Evolutionary conservation across 2,113 vertebrate species (phyloP).

Genomic region (Ibidorhyncha struthersii): DNA sequence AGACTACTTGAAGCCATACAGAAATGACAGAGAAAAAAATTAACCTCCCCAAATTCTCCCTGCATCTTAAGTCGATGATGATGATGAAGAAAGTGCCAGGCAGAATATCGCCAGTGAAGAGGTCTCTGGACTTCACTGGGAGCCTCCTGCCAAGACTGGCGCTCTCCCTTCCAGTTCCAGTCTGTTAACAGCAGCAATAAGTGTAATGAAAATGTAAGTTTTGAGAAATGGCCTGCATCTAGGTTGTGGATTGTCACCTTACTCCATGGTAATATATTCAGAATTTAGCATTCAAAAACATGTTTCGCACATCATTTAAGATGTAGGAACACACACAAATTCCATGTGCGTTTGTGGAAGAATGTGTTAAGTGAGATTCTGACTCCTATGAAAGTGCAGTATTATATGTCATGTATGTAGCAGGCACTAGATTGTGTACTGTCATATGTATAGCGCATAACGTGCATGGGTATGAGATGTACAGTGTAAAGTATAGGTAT

Average conservation of each 20-base stretch:
- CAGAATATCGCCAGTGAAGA: neutral
- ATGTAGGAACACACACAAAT: neutral
- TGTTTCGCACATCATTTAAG: neutral
- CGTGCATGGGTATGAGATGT: neutral
- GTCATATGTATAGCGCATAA: rapidly evolving
- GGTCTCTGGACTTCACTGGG: neutral
- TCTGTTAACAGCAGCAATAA: neutral
- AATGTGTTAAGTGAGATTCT: neutral
- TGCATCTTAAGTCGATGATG: neutral
- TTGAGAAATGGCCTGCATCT: neutral
- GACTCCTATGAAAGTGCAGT: neutral
- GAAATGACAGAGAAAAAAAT: neutral
- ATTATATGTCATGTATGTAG: rapidly evolving
- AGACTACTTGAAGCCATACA: neutral
- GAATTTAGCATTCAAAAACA: neutral
- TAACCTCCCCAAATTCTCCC: neutral
- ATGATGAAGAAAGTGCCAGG: neutral
- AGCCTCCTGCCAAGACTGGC: neutral
- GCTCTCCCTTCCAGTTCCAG: neutral
- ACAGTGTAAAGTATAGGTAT: neutral
- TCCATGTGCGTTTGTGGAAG: rapidly evolving
- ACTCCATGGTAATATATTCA: neutral
- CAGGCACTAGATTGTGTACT: no score
- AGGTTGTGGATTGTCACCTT: neutral
- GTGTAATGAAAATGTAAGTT: neutral